Evolutionary conservation across 2,797 vertebrate genomes (phyloP).

Genomic region (Phrynocephalus forsythii): DNA sequence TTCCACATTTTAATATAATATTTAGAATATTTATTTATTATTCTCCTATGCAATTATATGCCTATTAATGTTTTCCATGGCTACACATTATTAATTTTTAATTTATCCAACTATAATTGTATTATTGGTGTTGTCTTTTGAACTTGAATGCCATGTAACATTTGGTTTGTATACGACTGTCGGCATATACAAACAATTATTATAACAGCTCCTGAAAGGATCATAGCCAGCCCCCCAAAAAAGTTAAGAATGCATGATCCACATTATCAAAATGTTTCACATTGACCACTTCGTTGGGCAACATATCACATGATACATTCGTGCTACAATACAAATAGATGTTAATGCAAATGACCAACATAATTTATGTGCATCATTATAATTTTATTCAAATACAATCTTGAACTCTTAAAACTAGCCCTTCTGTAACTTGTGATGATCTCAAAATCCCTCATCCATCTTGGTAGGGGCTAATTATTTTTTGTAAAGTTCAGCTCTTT

Average conservation of each 20-base stretch:
- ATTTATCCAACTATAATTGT: too few relatives aligned
- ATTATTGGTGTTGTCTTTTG: too few relatives aligned
- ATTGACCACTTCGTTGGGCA: background rate
- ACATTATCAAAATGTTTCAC: constrained; percentile 11
- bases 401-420: constrained; percentile 29
- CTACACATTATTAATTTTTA: too few relatives aligned
- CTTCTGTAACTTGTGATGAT: constrained; percentile 46
- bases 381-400: constrained; percentile 36
- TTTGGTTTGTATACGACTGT: too few relatives aligned
- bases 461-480: constrained; percentile 60
- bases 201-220: too few relatives aligned
- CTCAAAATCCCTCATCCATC: constrained; percentile 61
- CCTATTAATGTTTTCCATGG: too few relatives aligned
- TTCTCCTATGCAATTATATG: too few relatives aligned
- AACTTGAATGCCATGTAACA: too few relatives aligned
- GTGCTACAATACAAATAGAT: background rate
- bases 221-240: too few relatives aligned
- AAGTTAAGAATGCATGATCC: background rate
- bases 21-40: too few relatives aligned
- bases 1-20: too few relatives aligned
- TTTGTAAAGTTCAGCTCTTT: constrained; percentile 68
- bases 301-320: rapidly evolving
- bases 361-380: constrained; percentile 21
- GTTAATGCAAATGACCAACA: background rate
- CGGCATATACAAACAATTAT: too few relatives aligned